Conservation (phyloP, 1,140 invertebrate species). For the Helicoverpa zea region DNA sequence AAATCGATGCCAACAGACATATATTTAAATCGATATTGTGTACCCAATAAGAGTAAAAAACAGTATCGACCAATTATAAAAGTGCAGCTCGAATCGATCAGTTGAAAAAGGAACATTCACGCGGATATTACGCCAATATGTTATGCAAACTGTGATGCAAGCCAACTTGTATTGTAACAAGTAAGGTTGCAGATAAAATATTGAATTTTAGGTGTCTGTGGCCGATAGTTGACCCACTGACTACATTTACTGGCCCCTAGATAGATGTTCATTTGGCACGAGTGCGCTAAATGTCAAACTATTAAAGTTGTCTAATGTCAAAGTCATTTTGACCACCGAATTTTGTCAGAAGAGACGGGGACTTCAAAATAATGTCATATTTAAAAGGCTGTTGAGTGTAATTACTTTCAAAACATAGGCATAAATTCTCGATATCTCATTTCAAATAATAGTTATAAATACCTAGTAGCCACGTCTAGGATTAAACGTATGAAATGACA, state of each 20-base stretch:
- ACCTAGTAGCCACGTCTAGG: background rate
- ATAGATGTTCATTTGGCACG: slow-evolving; percentile 32
- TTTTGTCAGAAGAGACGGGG: background rate
- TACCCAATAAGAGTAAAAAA: slow-evolving; percentile 10
- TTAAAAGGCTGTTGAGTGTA: background rate
- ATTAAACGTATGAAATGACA: slow-evolving; percentile 8
- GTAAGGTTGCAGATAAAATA: slow-evolving; percentile 69
- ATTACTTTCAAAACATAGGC: background rate
- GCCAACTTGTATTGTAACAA: slow-evolving; percentile 67
- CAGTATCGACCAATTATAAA: background rate
- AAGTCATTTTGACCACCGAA: slow-evolving; percentile 1
- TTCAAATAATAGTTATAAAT: background rate
- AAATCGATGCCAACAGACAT: background rate
- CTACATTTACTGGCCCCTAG: slow-evolving; percentile 47
- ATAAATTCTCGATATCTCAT: background rate
- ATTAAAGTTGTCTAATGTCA: background rate
- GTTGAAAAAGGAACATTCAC: slow-evolving; percentile 50
- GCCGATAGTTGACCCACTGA: slow-evolving; percentile 73
- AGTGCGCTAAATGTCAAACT: slow-evolving; percentile 38
- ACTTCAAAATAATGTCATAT: background rate
- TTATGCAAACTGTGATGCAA: slow-evolving; percentile 77
- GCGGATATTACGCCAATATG: slow-evolving; percentile 58
- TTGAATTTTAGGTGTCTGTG: slow-evolving; percentile 64
- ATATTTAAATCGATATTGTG: background rate
- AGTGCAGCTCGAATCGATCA: slow-evolving; percentile 44